Conservation (phyloP, 2,888 invertebrate genomes). For the Tricholauxania praeusta region DNA sequence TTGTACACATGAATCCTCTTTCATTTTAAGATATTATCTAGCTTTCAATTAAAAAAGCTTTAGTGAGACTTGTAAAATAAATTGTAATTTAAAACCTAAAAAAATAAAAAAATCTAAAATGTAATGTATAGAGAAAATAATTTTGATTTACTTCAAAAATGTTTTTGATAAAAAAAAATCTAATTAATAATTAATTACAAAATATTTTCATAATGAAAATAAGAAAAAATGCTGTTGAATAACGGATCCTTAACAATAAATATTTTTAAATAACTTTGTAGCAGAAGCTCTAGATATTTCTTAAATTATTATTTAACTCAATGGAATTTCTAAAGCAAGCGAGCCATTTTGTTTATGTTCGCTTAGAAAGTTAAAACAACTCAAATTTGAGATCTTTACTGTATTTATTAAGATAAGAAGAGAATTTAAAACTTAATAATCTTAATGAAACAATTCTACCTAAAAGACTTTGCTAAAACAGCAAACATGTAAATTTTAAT, state of each 20-base stretch:
- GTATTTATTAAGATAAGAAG: constrained; percentile 8
- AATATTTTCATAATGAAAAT: background rate
- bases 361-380: background rate
- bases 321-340: no score
- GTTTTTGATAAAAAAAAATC: constrained; percentile 6
- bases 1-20: constrained; percentile 24
- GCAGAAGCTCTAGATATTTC: no score
- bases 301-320: no score
- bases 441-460: constrained; percentile 12
- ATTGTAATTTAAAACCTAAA: constrained; percentile 44
- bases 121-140: constrained; percentile 20
- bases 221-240: constrained; percentile 23
- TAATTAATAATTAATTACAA: background rate
- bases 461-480: constrained; percentile 24
- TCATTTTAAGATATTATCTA: constrained; percentile 1
- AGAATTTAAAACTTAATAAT: constrained; percentile 13
- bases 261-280: background rate
- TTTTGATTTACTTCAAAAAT: constrained; percentile 12
- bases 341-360: no score
- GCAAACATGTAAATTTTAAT: constrained; percentile 31
- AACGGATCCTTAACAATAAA: constrained; percentile 12
- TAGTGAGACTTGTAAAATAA: constrained; percentile 41
- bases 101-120: constrained; percentile 29
- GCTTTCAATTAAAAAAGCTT: constrained; percentile 10
- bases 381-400: constrained; percentile 11